Evolutionary conservation across 1,140 invertebrate genomes (phyloP).

Genomic region (Procambarus virginalis): DNA sequence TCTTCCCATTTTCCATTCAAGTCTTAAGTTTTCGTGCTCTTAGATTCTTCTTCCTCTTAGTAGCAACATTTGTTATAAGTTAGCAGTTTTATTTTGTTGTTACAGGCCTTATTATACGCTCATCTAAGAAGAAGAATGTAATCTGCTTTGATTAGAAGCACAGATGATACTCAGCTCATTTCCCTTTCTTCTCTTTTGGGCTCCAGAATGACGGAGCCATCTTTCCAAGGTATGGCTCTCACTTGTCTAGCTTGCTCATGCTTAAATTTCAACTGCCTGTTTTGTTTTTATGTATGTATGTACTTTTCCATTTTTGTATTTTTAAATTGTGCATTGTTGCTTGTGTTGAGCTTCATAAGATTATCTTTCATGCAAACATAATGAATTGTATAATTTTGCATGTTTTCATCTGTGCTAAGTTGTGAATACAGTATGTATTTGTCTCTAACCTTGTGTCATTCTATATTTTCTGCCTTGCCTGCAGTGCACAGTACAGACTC

Average conservation of each 20-base stretch:
- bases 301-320: neutral
- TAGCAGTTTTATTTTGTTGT: neutral
- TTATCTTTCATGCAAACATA: too few relatives aligned
- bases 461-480: too few relatives aligned
- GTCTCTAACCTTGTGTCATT: too few relatives aligned
- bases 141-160: neutral
- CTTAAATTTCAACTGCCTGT: neutral
- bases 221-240: neutral
- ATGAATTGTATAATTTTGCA: too few relatives aligned
- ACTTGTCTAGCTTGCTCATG: neutral
- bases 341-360: too few relatives aligned
- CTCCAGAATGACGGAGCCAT: neutral
- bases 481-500: too few relatives aligned
- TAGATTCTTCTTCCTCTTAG: neutral
- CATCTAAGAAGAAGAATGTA: neutral
- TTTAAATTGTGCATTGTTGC: too few relatives aligned
- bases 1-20: neutral
- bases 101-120: neutral
- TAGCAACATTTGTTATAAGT: neutral
- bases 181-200: constrained; percentile 1
- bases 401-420: too few relatives aligned
- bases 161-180: neutral
- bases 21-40: neutral
- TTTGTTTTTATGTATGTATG: neutral
- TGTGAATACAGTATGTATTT: too few relatives aligned